Evolutionary conservation across 2,113 vertebrate genomes (phyloP), one percentile per base, ranked within the genome.

Genomic region (Melanerpes formicivorus): DNA sequence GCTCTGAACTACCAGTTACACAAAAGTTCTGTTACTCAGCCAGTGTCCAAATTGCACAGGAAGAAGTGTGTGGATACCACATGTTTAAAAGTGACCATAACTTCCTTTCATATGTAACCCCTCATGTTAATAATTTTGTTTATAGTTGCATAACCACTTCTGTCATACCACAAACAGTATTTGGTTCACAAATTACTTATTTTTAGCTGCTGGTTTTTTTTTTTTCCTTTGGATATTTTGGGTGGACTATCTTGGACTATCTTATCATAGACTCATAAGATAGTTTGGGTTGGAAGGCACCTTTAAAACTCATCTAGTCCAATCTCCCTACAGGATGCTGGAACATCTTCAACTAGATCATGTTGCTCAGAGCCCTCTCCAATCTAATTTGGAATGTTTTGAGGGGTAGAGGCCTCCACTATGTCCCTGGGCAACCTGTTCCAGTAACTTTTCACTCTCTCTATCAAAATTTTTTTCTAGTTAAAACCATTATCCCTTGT

Each of bases 1-100:
- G 26, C 50, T 88, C 90, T 88, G 92, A 97, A 95, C 89, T 89
- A 94, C 67, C 73, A 95, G 77, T 96, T 95, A 85, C 64, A 87
- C 46, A 94, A 93, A 91, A 90, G 63, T 21, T 93, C 62, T 80
- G 72, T 93, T 95, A 93, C 65, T 63, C 90, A 94, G 94, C 83
- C 94, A 96, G 81, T 73, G 76, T 93, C 88, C 86, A 94, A 96
- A 97, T 95, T 96, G 87, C 92, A 90, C 79, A 94, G 95, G 93
- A 93, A 95, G 87, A 80, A 71, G 66, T 72, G 87, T 91, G 88
- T 93, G 90, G 92, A 95, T 62, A 95, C 90, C 92, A 95, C 77
- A 92, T 91, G 93, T 94, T 95, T 96, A 90, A 93, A 92, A 80
- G 74, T 91, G 93, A 90, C 95, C 84, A 75, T 88, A 80, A 72